Evolutionary conservation across 2,797 vertebrate genomes (phyloP).

Genomic region (Gallirallus australis): DNA sequence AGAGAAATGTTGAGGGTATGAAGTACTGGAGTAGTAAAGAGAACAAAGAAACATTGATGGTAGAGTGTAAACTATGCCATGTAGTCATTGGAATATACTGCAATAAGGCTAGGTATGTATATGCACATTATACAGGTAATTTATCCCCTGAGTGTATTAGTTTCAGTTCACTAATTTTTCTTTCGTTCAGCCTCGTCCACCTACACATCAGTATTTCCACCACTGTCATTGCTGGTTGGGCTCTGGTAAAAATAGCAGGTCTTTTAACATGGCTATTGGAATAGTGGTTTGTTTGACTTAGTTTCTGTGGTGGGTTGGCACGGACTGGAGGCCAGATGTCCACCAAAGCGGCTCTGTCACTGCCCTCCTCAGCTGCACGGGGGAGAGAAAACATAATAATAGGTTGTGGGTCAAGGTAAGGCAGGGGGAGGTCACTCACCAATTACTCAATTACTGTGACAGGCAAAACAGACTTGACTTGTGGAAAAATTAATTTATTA

Average conservation of each 20-base stretch:
- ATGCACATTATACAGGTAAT: not conserved
- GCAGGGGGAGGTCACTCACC: too few species aligned
- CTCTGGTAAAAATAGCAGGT: not conserved
- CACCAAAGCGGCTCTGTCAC: too few species aligned
- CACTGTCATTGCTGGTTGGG: not conserved
- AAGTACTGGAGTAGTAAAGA: conserved; percentile 29
- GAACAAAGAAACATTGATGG: conserved; percentile 27
- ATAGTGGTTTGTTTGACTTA: not conserved
- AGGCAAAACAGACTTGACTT: too few species aligned
- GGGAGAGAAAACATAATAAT: too few species aligned
- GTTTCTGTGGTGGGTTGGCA: not conserved
- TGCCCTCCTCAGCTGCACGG: too few species aligned
- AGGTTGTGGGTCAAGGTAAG: too few species aligned
- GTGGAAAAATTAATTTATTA: too few species aligned
- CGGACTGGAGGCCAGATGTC: too few species aligned
- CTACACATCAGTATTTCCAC: not conserved
- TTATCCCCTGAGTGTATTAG: conserved; percentile 33
- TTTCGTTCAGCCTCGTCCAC: conserved; percentile 30
- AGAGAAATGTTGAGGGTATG: conserved; percentile 36
- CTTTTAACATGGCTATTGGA: not conserved
- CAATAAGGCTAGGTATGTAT: not conserved
- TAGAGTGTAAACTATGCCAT: conserved; percentile 42
- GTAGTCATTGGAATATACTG: conserved; percentile 37
- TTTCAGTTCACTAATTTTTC: conserved; percentile 57
- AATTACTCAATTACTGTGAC: too few species aligned